Evolutionary conservation across 2,113 vertebrate genomes (phyloP), one percentile per base, ranked within the genome.

Genomic region (Psittacula cyanocephala): DNA sequence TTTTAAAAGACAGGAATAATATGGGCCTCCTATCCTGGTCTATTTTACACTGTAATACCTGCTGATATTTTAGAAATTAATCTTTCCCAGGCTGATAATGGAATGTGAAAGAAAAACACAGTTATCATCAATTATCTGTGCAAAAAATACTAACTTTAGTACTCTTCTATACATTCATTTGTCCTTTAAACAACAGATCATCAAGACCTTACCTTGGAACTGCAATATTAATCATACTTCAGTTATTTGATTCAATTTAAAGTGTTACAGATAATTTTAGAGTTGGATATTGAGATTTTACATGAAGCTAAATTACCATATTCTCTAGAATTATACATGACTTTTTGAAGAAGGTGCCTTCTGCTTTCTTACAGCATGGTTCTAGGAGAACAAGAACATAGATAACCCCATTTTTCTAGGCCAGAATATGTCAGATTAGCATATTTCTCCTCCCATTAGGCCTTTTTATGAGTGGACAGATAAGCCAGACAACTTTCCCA

Each of bases 381-480:
- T 67, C 24, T 28, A 28, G n/a, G 25, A 75, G 59, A 69, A 57
- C 3, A 70, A 28, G 5, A 70, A n/a, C 9, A 27, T 22, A 25
- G 4, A 25, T 1, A 53, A 7, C 4, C 17, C 27, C 5, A 20
- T 60, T 81, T 82, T 84, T 59, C 17, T 37, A 14, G 18, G 4
- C 65, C 16, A 44, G 8, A 52, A 2, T 35, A 41, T 37, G 60
- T 35, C 23, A 84, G 20, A 44, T 64, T 23, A 77, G 35, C 24
- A 60, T 11, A 47, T 55, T 82, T 81, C 37, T 80, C 53, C 41
- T 69, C 23, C 41, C 15, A 43, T 68, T 68, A 4, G 3, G 59
- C 22, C 2, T 0, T 50, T 81, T 57, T 52, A 81, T 0, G 2
- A 39, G 1, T 1, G 14, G 19, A 18, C 35, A 72, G 50, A 35